Conservation (phyloP, 1,140 invertebrate genomes). For the Drosophila tristis region DNA sequence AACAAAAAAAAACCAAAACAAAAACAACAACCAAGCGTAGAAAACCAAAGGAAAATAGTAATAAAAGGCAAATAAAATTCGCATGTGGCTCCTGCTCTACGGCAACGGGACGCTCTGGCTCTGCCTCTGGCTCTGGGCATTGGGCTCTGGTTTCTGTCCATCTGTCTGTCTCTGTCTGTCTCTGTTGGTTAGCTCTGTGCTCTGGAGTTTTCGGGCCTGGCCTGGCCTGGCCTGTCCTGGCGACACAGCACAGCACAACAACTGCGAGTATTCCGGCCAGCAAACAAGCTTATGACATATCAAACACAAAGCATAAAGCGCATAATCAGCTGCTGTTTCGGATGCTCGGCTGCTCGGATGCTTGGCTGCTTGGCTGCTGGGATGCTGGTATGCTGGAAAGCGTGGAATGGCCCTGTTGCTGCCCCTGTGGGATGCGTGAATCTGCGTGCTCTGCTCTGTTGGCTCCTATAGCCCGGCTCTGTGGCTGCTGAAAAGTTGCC, state of each 20-base stretch:
- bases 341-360: conserved; percentile 3
- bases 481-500: conserved; percentile 27
- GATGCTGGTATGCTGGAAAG: no score
- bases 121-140: background rate
- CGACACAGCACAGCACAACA: background rate
- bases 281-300: conserved; percentile 49
- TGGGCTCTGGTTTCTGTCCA: background rate
- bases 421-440: no score
- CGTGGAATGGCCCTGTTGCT: no score
- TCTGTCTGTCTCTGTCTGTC: no score
- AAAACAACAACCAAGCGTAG: background rate
- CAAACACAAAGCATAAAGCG: conserved; percentile 44
- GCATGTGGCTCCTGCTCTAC: conserved; percentile 10
- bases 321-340: conserved; percentile 44
- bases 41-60: conserved; percentile 28
- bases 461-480: background rate
- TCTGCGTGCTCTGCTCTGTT: no score
- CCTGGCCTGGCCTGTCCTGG: background rate
- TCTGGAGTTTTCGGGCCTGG: background rate
- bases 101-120: no score
- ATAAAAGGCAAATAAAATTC: conserved; percentile 41
- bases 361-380: conserved; percentile 5
- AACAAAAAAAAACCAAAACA: conserved; percentile 12
- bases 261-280: conserved; percentile 20
- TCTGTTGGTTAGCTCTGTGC: no score